Evolutionary conservation across 2,888 invertebrate species (phyloP).

Genomic region (Mesorhabditis spiculigera): DNA sequence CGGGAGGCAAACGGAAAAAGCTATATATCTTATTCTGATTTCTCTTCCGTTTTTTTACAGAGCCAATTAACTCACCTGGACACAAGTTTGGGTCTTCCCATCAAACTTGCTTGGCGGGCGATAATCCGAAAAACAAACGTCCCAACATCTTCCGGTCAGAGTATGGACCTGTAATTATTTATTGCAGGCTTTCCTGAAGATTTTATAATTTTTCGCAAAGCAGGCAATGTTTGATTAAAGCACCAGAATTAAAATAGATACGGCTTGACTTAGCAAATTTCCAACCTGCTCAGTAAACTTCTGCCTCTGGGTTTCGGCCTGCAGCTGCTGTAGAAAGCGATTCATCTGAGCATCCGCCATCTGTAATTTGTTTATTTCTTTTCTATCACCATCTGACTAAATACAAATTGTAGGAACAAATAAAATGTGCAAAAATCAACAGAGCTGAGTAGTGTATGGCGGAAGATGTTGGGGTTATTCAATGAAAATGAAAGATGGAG

Average conservation of each 20-base stretch:
- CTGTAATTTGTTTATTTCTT: not conserved
- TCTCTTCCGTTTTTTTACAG: too few species aligned
- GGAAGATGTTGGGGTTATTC: too few species aligned
- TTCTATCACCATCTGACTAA: too few species aligned
- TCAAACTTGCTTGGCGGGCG: not conserved
- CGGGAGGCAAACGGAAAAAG: too few species aligned
- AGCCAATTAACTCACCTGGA: not conserved
- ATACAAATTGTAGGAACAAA: too few species aligned
- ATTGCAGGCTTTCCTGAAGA: too few species aligned
- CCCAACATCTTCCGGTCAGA: not conserved
- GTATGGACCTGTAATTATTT: not conserved
- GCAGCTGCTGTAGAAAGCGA: not conserved
- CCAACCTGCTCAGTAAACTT: not conserved
- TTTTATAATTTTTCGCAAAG: too few species aligned
- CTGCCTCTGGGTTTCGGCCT: slow-evolving; percentile 5
- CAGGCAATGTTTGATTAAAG: not conserved
- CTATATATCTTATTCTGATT: too few species aligned
- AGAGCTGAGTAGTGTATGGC: too few species aligned
- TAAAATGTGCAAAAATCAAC: too few species aligned
- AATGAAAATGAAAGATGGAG: too few species aligned
- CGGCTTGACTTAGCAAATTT: not conserved
- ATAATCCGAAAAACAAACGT: not conserved
- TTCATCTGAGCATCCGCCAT: not conserved
- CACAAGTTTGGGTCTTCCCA: slow-evolving; percentile 4
- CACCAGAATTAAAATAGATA: not conserved